Evolutionary conservation across 35 echinoderm and acorn worm genomes (phyloP), one percentile per base, ranked within the genome.

Genomic region (Holothuria glaberrima): DNA sequence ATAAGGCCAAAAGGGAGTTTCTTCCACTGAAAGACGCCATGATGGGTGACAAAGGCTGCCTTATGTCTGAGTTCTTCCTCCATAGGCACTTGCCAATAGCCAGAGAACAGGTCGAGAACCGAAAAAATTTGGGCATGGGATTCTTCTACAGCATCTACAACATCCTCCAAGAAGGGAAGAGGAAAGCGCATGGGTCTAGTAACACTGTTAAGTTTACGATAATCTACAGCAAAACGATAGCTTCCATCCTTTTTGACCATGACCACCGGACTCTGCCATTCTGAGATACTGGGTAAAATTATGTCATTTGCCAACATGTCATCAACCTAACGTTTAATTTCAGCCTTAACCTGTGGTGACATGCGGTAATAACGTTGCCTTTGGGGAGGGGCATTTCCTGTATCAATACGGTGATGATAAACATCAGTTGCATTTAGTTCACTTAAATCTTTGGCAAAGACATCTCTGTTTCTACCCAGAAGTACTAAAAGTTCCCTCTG

Each of bases 141-240:
- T 80, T 88, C 91, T 1, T 34, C 60, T 19, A 92, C 45, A 57
- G 71, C 56, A 59, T 92, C 83, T 67, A 88, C 46, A 36, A 88
- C 84, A 67, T 92, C 91, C 17, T 92, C 91, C n/a, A 85, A 1
- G 20, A 80, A 16, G 14, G 91, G 83, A 29, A 92, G 59, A 54
- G 84, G 73, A 35, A 88, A 92, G 20, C 29, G 27, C n/a, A 68
- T 88, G 20, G 83, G 69, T 69, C 61, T 88, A 26, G 83, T 80
- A 30, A 88, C 83, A 28, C 30, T 72, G 17, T 92, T 92, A 10
- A 88, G 13, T 30, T 69, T 75, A 12, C 71, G 29, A 27, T 92
- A 86, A 64, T 92, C 90, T 20, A 92, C 80, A 6, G 90, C 90
- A 74, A 92, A 92, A 21, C 82, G 36, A 56, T 59, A 92, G 44